These are phyloP conservation scores for Ischnura elegans DNA, from an alignment of 2,888 invertebrate species.

Conservation along the genomic window DNA sequence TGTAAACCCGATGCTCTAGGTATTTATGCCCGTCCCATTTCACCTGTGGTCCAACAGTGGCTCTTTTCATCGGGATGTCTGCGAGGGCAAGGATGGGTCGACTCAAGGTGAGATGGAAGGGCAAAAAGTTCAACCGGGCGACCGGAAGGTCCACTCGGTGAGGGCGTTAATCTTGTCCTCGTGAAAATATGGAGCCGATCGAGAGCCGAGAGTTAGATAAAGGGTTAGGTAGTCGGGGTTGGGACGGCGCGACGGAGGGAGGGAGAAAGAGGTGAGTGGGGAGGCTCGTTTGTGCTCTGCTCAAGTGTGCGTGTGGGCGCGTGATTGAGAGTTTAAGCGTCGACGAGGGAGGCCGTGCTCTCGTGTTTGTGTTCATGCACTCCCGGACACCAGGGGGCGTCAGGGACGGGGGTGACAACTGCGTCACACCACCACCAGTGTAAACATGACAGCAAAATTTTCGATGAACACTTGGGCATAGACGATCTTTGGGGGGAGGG, in stretches of 20 bases:
- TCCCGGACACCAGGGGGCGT: too few species aligned
- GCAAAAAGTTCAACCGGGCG: neutral
- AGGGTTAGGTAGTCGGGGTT: neutral
- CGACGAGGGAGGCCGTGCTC: slow-evolving; percentile 12
- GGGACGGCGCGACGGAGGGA: neutral
- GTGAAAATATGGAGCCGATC: slow-evolving; percentile 61
- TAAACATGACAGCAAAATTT: too few species aligned
- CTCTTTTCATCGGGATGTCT: neutral
- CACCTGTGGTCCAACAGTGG: neutral
- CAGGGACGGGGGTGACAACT: too few species aligned
- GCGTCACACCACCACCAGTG: too few species aligned
- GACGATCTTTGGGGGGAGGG: too few species aligned
- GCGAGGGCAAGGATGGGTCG: neutral
- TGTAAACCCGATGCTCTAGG: too few species aligned
- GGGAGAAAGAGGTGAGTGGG: neutral
- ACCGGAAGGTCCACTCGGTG: neutral
- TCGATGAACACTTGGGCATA: too few species aligned
- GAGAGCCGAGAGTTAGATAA: slow-evolving; percentile 37
- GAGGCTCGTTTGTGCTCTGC: neutral
- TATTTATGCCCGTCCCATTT: too few species aligned
- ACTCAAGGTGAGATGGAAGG: neutral
- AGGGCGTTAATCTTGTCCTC: slow-evolving; percentile 56
- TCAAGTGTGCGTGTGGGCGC: neutral
- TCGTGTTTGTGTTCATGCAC: slow-evolving; percentile 27
- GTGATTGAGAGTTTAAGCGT: slow-evolving; percentile 25